Evolutionary conservation across 2,113 vertebrate genomes (phyloP).

Genomic region (human (Homo sapiens)): DNA sequence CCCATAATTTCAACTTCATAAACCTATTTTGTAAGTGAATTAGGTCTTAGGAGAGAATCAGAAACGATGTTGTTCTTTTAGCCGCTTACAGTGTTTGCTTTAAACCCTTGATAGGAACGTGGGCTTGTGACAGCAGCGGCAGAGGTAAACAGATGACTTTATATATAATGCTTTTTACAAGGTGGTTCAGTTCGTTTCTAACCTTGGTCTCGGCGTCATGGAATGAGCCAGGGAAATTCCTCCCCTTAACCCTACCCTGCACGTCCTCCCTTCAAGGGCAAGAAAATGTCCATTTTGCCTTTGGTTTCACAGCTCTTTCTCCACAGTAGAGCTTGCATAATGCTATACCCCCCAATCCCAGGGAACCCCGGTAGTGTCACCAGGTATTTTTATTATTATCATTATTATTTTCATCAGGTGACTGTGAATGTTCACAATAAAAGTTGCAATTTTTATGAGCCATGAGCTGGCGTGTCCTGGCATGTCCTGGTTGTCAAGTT

Average conservation of each 20-base stretch:
- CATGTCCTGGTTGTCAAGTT: constrained; percentile 81
- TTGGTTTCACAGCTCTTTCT: constrained; percentile 19
- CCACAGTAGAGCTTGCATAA: background rate
- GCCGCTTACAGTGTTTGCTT: constrained; percentile 73
- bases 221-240: constrained; percentile 58
- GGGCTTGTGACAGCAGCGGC: constrained; percentile 56
- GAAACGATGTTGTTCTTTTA: constrained; percentile 76
- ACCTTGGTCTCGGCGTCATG: constrained; percentile 62
- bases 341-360: background rate
- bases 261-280: constrained; percentile 29
- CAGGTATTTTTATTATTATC: background rate
- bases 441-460: constrained; percentile 81
- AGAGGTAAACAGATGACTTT: constrained; percentile 72
- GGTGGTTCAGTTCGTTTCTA: constrained; percentile 64
- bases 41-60: constrained; percentile 80
- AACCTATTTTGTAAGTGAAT: constrained; percentile 84
- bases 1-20: constrained; percentile 82
- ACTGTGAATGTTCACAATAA: constrained; percentile 78
- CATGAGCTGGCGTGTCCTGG: constrained; percentile 78
- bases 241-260: constrained; percentile 33
- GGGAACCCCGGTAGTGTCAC: constrained; percentile 20
- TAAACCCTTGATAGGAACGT: constrained; percentile 71
- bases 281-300: constrained; percentile 25
- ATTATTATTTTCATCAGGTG: constrained; percentile 72
- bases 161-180: constrained; percentile 73